These are phyloP conservation scores for Polyodon spathula DNA, from an alignment of 2,113 vertebrate species.

Conservation along the genomic window DNA sequence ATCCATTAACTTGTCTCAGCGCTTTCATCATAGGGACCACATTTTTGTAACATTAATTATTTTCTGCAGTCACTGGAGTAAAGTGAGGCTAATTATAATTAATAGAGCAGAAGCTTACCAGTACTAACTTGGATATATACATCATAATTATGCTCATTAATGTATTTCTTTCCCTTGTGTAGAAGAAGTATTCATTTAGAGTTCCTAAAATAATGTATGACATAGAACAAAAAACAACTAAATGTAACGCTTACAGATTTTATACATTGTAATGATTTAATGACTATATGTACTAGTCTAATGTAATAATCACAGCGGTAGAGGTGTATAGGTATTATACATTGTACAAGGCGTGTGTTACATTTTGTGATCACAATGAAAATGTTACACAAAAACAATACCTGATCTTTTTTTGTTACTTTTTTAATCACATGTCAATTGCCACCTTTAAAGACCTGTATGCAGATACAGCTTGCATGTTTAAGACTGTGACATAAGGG, in stretches of 20 bases:
- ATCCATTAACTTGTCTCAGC: not conserved
- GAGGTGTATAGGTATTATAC: too few species aligned
- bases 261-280: too few species aligned
- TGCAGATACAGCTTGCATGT: constrained; percentile 52
- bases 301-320: too few species aligned
- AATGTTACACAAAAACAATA: constrained; percentile 26
- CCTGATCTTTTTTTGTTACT: constrained; percentile 37
- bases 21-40: not conserved
- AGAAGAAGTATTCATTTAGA: not conserved
- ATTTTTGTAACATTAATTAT: not conserved
- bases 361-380: not conserved
- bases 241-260: too few species aligned
- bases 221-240: too few species aligned
- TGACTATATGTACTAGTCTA: too few species aligned
- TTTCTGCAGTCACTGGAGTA: not conserved
- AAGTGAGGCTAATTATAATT: constrained; percentile 5
- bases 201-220: too few species aligned
- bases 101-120: not conserved
- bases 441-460: constrained; percentile 41
- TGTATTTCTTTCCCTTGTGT: not conserved
- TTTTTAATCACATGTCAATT: constrained; percentile 48
- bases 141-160: not conserved
- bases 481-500: constrained; percentile 55
- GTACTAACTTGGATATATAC: not conserved
- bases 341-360: too few species aligned